Evolutionary conservation across 2,888 invertebrate species (phyloP), one percentile per base, ranked within the genome.

Genomic region (Polyommatus icarus): DNA sequence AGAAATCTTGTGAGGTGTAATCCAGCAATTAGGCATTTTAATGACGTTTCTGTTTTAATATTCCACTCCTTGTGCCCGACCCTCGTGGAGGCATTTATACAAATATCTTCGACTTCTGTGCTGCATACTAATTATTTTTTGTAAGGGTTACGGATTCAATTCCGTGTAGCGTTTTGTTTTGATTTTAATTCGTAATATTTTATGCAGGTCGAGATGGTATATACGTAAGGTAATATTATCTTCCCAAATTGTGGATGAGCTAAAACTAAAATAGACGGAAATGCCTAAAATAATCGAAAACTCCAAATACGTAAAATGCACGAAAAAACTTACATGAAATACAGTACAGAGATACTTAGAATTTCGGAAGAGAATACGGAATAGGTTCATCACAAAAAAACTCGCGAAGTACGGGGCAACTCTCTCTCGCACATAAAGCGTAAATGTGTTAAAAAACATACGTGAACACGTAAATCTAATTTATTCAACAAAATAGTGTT

Each of bases 21-120:
- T 93, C 93, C 90, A 89, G 91, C 92, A 94, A 94, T 94, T 94
- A 93, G 91, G 91, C 89, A 94, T 93, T 94, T 93, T 93, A 93
- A 94, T 93, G 91, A 91, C 89, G 89, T 91, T 91, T 90, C 80
- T 83, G 87, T 93, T 93, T 93, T 93, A 93, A 93, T 93, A 93
- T 93, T 93, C 92, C 85, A 83, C 86, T 90, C 92, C 93, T 90
- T 90, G 92, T 92, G 87, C 84, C 82, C 77, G 78, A 71, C 77
- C 80, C 80, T 78, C 78, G 76, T 82, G 80, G 80, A 82, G 82
- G 80, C 80, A 82, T 82, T 82, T 79, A 80, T 82, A 81, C 80
- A 82, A 80, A 79, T 82, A 78, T 79, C 76, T 77, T 76, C 76
- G 36, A 71, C 78, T 79, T 79, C 73, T 75, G 81, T 76, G 79